Conservation (phyloP, 1,140 invertebrate genomes). For the Olivierus martensii region DNA sequence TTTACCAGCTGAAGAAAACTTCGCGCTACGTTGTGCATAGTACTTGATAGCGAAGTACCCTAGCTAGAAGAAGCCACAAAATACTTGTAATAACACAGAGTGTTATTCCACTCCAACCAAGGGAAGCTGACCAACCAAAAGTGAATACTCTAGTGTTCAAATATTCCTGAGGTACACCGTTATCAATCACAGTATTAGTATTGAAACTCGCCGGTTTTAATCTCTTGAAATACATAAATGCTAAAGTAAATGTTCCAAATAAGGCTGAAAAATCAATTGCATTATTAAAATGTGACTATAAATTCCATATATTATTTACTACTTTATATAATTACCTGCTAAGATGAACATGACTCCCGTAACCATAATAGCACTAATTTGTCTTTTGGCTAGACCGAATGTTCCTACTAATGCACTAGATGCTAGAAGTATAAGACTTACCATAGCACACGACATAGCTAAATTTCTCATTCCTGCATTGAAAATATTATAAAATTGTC, state of each 20-base stretch:
- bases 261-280: conserved; percentile 41
- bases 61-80: conserved; percentile 71
- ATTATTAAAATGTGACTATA: not conserved
- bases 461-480: conserved; percentile 78
- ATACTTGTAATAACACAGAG: conserved; percentile 59
- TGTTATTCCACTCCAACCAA: conserved; percentile 66
- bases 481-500: conserved; percentile 5
- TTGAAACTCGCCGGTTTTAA: conserved; percentile 41
- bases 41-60: conserved; percentile 64
- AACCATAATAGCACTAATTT: conserved; percentile 75
- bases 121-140: conserved; percentile 63
- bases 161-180: conserved; percentile 24
- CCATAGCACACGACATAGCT: conserved; percentile 77
- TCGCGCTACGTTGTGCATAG: conserved; percentile 5
- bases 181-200: conserved; percentile 20
- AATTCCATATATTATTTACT: too few relatives aligned
- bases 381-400: conserved; percentile 68
- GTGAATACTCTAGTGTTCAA: conserved; percentile 53
- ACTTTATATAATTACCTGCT: conserved; percentile 45
- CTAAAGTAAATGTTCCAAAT: conserved; percentile 73
- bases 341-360: conserved; percentile 83
- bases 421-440: conserved; percentile 70
- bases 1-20: too few relatives aligned
- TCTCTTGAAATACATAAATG: conserved; percentile 78
- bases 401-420: conserved; percentile 65